Conservation (phyloP, 2,888 invertebrate genomes). For the Protonemura montana region DNA sequence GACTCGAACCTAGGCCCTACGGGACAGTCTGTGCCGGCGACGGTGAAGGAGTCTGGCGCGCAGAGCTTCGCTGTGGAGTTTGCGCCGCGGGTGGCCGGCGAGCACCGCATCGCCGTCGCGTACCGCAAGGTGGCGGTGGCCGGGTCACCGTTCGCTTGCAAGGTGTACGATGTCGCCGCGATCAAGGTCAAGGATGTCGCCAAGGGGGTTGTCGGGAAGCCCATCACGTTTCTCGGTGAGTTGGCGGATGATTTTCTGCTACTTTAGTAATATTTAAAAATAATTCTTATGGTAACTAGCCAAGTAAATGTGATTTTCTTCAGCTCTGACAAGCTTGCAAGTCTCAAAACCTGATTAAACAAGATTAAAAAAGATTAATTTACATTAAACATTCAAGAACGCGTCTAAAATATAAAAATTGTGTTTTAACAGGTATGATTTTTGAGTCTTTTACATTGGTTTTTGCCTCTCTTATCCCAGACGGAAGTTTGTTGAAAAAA, state of each 20-base stretch:
- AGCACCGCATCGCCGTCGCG: slow-evolving; percentile 89
- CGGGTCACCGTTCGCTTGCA: slow-evolving; percentile 93
- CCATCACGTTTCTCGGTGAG: slow-evolving; percentile 88
- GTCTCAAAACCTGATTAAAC: too few relatives aligned
- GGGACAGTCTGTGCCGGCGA: slow-evolving; percentile 88
- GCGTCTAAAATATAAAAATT: too few relatives aligned
- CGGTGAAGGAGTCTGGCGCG: slow-evolving; percentile 83
- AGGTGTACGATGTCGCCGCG: slow-evolving; percentile 93
- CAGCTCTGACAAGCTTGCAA: too few relatives aligned
- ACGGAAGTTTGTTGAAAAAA: too few relatives aligned
- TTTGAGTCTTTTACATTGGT: too few relatives aligned
- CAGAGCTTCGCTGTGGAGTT: slow-evolving; percentile 90
- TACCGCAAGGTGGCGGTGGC: slow-evolving; percentile 78
- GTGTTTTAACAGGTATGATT: too few relatives aligned
- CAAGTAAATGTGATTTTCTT: too few relatives aligned
- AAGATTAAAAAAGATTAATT: too few relatives aligned
- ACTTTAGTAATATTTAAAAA: neutral
- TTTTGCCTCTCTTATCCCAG: too few relatives aligned
- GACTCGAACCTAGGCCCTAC: slow-evolving; percentile 76
- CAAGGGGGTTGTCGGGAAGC: slow-evolving; percentile 86
- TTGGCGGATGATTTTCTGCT: slow-evolving; percentile 43
- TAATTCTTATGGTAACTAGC: too few relatives aligned
- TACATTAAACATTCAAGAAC: too few relatives aligned
- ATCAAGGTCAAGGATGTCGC: slow-evolving; percentile 93
- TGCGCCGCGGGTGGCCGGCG: slow-evolving; percentile 88